Evolutionary conservation across 2,888 invertebrate species (phyloP).

Genomic region (Thecophora atra): DNA sequence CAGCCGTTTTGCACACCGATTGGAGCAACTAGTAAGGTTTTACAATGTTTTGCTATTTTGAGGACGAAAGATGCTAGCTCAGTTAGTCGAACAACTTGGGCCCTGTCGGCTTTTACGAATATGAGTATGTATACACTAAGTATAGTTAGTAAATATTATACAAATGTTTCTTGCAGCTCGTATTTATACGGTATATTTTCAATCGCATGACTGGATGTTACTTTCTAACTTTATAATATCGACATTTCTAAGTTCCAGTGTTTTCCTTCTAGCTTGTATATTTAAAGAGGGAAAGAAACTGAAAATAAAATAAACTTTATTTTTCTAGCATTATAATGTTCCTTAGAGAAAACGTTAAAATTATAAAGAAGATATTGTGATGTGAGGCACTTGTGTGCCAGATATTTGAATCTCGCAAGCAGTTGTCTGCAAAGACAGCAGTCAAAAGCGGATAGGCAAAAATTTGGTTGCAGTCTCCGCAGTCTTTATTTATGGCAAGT

Average conservation of each 20-base stretch:
- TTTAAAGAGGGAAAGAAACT: slow-evolving; percentile 69
- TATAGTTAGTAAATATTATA: background rate
- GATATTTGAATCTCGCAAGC: too few relatives aligned
- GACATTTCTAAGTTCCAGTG: slow-evolving; percentile 74
- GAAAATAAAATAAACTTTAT: slow-evolving; percentile 49
- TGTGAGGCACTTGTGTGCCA: too few relatives aligned
- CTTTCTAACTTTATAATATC: slow-evolving; percentile 80
- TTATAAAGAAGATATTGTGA: too few relatives aligned
- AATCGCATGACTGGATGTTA: slow-evolving; percentile 78
- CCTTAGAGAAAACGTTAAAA: too few relatives aligned
- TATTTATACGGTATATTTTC: slow-evolving; percentile 81
- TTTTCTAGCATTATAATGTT: too few relatives aligned
- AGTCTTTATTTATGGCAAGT: too few relatives aligned
- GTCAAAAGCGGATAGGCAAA: too few relatives aligned
- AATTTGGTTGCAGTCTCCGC: too few relatives aligned
- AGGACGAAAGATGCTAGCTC: slow-evolving; percentile 77
- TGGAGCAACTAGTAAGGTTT: slow-evolving; percentile 83
- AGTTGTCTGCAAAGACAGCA: too few relatives aligned
- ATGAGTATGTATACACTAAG: slow-evolving; percentile 71
- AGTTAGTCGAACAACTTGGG: slow-evolving; percentile 82
- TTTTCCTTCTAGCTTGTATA: slow-evolving; percentile 76
- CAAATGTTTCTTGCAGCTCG: slow-evolving; percentile 72
- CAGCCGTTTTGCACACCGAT: slow-evolving; percentile 71
- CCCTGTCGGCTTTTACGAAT: slow-evolving; percentile 83
- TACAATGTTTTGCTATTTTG: slow-evolving; percentile 80